phyloP scores from a whole-genome alignment of 1,140 invertebrate species.

The Globodera rostochiensis region DNA sequence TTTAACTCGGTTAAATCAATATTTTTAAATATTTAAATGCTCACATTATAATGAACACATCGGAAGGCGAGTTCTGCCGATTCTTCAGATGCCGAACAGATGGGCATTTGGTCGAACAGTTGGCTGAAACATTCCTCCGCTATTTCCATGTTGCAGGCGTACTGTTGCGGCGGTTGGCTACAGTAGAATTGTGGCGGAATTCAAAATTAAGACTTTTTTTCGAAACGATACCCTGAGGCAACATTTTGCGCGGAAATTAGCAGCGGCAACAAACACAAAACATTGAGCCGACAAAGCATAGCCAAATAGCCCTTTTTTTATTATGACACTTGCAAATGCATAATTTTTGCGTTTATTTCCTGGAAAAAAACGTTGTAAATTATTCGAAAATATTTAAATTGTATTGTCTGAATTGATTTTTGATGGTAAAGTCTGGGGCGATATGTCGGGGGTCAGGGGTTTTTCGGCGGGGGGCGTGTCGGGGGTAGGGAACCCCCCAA shows the following conservation, averaged over 20 bases:
- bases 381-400: too few species aligned
- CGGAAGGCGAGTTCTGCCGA: slow-evolving; percentile 42
- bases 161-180: neutral
- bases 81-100: slow-evolving; percentile 34
- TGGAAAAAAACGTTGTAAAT: too few species aligned
- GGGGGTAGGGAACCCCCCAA: too few species aligned
- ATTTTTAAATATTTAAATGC: slow-evolving; percentile 19
- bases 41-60: slow-evolving; percentile 53
- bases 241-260: neutral
- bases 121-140: slow-evolving; percentile 49
- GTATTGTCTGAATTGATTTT: too few species aligned
- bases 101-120: slow-evolving; percentile 58
- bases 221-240: neutral
- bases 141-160: slow-evolving; percentile 35
- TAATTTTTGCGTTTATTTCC: neutral
- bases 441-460: too few species aligned
- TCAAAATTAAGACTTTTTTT: neutral
- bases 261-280: neutral
- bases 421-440: too few species aligned
- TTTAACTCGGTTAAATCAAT: too few species aligned
- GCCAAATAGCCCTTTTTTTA: too few species aligned
- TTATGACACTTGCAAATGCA: neutral
- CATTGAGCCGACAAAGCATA: neutral
- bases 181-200: neutral
- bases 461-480: too few species aligned